A percentile compares a stretch with the other conserved stretches of the same genome.
phyloP scores from a whole-genome alignment of 2,888 invertebrate species.

The Melangyna quadrimaculata region DNA sequence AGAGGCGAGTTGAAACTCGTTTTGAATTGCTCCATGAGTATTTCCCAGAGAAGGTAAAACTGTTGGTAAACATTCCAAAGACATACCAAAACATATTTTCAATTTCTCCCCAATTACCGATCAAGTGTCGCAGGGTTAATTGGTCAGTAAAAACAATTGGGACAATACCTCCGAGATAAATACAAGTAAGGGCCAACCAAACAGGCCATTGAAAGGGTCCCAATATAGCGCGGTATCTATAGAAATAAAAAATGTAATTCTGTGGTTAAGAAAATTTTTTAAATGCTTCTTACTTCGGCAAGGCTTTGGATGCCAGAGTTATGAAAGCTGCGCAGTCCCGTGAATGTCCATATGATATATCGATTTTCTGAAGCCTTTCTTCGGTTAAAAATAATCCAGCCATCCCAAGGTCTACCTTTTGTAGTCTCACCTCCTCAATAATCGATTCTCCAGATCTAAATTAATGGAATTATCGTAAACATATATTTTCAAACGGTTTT shows the following conservation, averaged over 20 bases:
- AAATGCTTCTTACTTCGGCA: conserved; percentile 84
- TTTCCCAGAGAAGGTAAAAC: conserved; percentile 87
- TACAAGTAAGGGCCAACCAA: conserved; percentile 87
- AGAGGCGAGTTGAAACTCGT: conserved; percentile 86
- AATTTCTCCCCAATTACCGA: conserved; percentile 87
- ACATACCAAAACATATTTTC: conserved; percentile 95
- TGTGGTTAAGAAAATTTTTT: not conserved
- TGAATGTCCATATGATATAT: conserved; percentile 85
- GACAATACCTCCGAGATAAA: conserved; percentile 88
- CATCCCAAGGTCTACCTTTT: conserved; percentile 86
- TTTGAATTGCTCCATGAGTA: conserved; percentile 87
- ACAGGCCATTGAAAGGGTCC: conserved; percentile 92
- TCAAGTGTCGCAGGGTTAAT: conserved; percentile 85
- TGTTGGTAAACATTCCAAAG: conserved; percentile 92
- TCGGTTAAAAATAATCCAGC: conserved; percentile 87
- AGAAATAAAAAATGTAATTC: conserved; percentile 54
- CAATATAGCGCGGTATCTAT: conserved; percentile 90
- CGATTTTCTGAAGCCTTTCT: conserved; percentile 82
- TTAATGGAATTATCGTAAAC: not conserved
- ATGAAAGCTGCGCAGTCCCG: conserved; percentile 90
- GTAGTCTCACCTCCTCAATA: conserved; percentile 82
- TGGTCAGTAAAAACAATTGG: conserved; percentile 89
- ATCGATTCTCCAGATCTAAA: conserved; percentile 85
- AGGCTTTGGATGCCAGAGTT: conserved; percentile 88
- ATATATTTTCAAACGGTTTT: not conserved